Evolutionary conservation across 2,888 invertebrate genomes (phyloP), one percentile per base, ranked within the genome.

Genomic region (Dolichopus griseipennis): DNA sequence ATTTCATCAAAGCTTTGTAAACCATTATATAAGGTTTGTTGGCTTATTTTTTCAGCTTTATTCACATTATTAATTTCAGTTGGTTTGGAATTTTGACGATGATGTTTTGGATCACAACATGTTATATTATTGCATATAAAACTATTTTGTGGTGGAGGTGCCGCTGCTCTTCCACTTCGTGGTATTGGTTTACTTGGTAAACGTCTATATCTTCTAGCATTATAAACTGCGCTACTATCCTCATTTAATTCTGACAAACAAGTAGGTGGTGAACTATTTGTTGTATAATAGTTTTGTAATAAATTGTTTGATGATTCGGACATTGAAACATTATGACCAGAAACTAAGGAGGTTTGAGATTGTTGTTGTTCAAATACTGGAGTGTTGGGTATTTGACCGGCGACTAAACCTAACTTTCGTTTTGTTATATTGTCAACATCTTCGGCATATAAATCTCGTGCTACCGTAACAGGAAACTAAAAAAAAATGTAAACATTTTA

Each of bases 1-100:
- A 95, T 89, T 80, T 94, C 92, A 83, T 95, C 94, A 70, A 90
- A 85, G 72, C 89, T 91, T 2, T 82, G 83, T 1, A 83, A 75
- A 0, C 84, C 85, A 76, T 79, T 83, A 81, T 84, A 84, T 34
- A 67, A 9, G 12, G 9, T 27, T 27, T 18, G 27, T 63, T 63
- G 22, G 6, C 20, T 5, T 27, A 18, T 63, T 7, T 27, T 27
- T 6, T 27, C 27, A 27, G 15, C 4, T 27, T 63, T 63, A 63
- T 27, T 63, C 10, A 27, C 18, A 37, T n/a, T 64, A 2, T 27
- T 63, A 12, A 15, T n/a, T 33, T 64, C 18, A n/a, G 0, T 64
- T 9, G 7, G 20, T 10, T 62, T 62, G 7, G 62, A 62, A 62
- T 41, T 18, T 37, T 63, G 41, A 15, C 15, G 33, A n/a, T 37